These are phyloP conservation scores for Dasypus novemcinctus DNA, from an alignment of 2,113 vertebrate species.

Conservation along the genomic window DNA sequence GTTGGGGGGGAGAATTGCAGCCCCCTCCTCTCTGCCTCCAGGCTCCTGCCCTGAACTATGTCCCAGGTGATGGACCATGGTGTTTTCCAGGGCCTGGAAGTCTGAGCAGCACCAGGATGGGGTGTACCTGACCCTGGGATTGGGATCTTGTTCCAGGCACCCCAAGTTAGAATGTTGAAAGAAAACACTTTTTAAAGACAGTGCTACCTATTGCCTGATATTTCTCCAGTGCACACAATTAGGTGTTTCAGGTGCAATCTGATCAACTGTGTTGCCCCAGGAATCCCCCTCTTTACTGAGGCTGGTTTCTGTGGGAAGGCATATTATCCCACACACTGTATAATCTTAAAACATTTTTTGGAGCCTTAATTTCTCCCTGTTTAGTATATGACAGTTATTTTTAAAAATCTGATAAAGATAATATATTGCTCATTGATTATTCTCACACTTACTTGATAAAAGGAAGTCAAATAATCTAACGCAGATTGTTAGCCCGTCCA, in stretches of 20 bases:
- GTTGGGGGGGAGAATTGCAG: too few species aligned
- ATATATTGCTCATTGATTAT: not conserved
- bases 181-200: conserved; percentile 4
- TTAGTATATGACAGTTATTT: conserved; percentile 21
- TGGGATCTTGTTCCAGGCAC: not conserved
- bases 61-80: not conserved
- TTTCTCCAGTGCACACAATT: not conserved
- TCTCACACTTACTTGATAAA: not conserved
- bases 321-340: not conserved
- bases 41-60: not conserved
- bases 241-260: not conserved
- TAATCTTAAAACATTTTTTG: conserved; percentile 30
- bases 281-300: not conserved
- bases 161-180: not conserved
- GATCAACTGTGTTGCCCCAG: not conserved
- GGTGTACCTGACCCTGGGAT: not conserved
- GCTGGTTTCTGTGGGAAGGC: not conserved
- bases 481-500: not conserved
- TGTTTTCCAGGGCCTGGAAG: not conserved
- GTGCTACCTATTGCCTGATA: not conserved
- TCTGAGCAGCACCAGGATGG: not conserved
- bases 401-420: conserved; percentile 8
- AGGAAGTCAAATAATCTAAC: not conserved
- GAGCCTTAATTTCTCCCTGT: not conserved
- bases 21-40: not conserved